A percentile compares a stretch with the other conserved stretches of the same genome.
These are phyloP conservation scores for Microchirus variegatus DNA, from an alignment of 2,797 vertebrate genomes.

Conservation along the genomic window DNA sequence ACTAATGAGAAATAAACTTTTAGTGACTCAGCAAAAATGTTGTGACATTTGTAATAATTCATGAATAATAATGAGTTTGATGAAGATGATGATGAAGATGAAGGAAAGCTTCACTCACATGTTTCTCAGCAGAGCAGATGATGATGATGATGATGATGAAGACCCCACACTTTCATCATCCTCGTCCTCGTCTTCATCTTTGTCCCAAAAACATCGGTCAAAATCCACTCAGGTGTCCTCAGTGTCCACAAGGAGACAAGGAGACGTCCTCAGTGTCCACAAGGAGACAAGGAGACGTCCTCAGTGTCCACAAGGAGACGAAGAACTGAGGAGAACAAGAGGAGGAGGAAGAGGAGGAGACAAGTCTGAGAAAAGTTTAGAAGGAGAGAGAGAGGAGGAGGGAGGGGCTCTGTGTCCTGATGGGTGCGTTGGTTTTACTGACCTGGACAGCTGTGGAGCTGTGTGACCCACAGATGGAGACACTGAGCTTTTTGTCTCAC, in stretches of 20 bases:
- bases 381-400: background rate
- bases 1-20: too few species aligned
- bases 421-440: constrained; percentile 16
- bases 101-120: constrained; percentile 70
- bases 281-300: background rate
- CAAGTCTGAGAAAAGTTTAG: background rate
- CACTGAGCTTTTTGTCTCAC: background rate
- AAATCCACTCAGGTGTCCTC: background rate
- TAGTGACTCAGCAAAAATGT: too few species aligned
- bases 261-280: background rate
- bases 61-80: too few species aligned
- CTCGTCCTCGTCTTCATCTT: background rate
- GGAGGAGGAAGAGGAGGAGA: background rate
- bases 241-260: background rate
- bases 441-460: constrained; percentile 18
- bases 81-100: too few species aligned
- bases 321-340: background rate
- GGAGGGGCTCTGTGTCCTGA: background rate
- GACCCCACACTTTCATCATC: constrained; percentile 55
- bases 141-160: constrained; percentile 31
- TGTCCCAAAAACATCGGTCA: background rate
- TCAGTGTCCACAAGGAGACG: too few species aligned
- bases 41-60: too few species aligned
- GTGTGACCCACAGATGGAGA: too few species aligned
- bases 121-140: constrained; percentile 60